Base-by-base conservation (phyloP, 2,797 vertebrate genomes). In the Podargus strigoides region DNA sequence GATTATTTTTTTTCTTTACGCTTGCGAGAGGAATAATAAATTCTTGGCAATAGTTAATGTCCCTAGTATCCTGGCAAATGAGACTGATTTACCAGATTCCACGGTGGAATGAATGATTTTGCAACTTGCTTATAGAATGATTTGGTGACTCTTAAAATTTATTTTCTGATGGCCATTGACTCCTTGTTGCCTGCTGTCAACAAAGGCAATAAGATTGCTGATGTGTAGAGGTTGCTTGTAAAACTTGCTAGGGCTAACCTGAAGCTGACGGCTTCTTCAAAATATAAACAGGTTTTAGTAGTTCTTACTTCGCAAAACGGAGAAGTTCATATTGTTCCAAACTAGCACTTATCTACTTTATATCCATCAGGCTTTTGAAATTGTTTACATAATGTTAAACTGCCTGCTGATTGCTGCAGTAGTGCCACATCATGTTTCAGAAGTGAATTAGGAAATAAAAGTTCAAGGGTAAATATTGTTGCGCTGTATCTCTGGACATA, bases 381-480 rank as follows among this genome's bases (percentile, higher is more conserved):
- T 80, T 69, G 79, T 94, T 93, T 81, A 53, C 41, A 12, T 90
- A 89, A 82, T 0, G 0, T 66, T 86, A 49, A 53, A 26, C 78
- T 9, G 49, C 70, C 70, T 91, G 84, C 70, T 76, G 93, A 76
- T 91, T 0, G 14, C 86, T 93, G 87, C 47, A 69, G 64, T 62
- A 80, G 64, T 95, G 94, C 89, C 92, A 96, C 47, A 59, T 94
- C 3, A 36, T 28, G 6, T 95, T 91, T 93, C 62, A 75, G 69
- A 84, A 75, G 52, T 50, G 74, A 89, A 75, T 87, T 91, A 56
- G 81, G 94, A 91, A 87, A 94, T 75, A 52, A 42, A 90, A 69
- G 75, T 85, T 94, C 58, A 92, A 87, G 82, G 82, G n/a, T 70
- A 9, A 20, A 1, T 77, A 8, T 49, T 52, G 28, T 82, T 76